Base-by-base conservation (phyloP, 2,888 invertebrate genomes). In the Acholoe squamosa region DNA sequence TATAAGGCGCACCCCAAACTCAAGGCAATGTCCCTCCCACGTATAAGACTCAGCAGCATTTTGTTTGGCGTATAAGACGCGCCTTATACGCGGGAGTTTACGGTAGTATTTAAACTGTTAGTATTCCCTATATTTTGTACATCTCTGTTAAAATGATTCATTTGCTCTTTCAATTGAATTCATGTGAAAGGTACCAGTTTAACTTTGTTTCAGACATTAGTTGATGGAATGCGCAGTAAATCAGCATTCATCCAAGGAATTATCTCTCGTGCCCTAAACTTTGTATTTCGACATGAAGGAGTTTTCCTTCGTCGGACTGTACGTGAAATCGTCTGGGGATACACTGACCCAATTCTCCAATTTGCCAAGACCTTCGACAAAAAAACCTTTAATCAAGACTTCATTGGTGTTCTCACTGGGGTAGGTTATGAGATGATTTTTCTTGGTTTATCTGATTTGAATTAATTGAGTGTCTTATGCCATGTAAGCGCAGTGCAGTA, bases 301-400 rank as follows among this genome's bases (percentile, higher is more conserved):
- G 56, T 94, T 0, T 94, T 95, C 89, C 93, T 93, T 89, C 93
- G 91, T 5, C 91, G 93, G 89, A 93, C 93, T 71, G 92, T 94
- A 76, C 92, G 92, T 22, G 94, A 95, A 28, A 96, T 98, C 0
- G 98, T 98, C 94, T 97, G 97, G 0, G 98, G 98, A 0, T 98
- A 98, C 94, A 96, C 97, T 0, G 98, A 98, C 95, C 96, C 97
- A 0, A 95, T 98, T 89, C 96, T 98, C 67, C 91, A 92, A 91
- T 97, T 92, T 5, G 93, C 94, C 12, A 89, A 67, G 34, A 31
- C 33, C 0, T 56, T 61, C 5, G 89, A 89, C 67, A 56, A 25
- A 19, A 34, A 28, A 1, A 89, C 34, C 43, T 90, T 91, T 56
- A 80, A 86, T 33, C 91, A 91, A 25, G 91, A 91, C 76, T 88